A percentile compares a stretch with the other conserved stretches of the same genome.
Evolutionary conservation across 1,140 invertebrate genomes (phyloP).

Genomic region (Pogonomyrmex californicus): DNA sequence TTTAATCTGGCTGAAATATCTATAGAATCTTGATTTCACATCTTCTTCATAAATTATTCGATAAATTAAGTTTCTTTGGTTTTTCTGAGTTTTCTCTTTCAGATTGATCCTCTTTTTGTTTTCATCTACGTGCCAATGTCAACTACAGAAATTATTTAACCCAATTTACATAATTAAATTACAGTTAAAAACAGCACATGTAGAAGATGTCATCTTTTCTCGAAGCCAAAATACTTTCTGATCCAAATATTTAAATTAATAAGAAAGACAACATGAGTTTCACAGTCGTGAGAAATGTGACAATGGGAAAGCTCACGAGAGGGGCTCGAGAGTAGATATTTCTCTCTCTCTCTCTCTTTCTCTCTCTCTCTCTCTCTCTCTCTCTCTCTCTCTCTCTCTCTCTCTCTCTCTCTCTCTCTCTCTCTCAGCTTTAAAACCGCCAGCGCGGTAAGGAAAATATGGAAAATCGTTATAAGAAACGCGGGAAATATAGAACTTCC

Average conservation of each 20-base stretch:
- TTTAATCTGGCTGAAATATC: neutral
- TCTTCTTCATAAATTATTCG: neutral
- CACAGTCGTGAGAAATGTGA: neutral
- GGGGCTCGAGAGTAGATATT: neutral
- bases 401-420: neutral
- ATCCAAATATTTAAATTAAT: constrained; percentile 47
- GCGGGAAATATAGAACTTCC: constrained; percentile 62
- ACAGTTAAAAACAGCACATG: neutral
- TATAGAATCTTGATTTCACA: neutral
- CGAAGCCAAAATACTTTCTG: neutral
- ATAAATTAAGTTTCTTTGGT: neutral
- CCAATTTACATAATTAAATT: neutral
- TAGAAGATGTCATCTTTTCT: neutral
- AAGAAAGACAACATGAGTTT: neutral
- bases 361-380: too few species aligned
- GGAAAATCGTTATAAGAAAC: constrained; percentile 77
- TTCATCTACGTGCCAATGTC: too few species aligned
- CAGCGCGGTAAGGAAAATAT: constrained; percentile 67
- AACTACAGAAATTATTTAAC: neutral
- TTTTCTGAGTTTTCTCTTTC: neutral
- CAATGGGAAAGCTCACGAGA: constrained; percentile 18
- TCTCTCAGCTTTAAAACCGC: constrained; percentile 30
- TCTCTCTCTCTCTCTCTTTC: too few species aligned
- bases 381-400: too few species aligned
- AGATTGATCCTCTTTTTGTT: neutral